phyloP scores from a whole-genome alignment of 2,797 vertebrate species.

The Coccyzus lansbergi region DNA sequence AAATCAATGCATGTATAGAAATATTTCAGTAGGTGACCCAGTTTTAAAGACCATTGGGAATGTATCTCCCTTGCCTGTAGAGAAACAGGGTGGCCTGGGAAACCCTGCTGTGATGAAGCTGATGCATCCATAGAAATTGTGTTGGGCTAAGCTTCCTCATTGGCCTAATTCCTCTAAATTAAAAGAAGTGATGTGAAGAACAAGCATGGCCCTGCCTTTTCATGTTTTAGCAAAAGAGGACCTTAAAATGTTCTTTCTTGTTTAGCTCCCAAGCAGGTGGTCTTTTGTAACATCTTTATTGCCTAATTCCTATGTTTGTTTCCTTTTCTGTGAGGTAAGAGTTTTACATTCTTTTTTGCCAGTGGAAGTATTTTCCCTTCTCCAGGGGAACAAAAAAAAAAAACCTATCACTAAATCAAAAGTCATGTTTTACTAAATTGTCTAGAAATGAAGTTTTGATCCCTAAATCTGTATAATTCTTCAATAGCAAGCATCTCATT shows the following conservation, averaged over 20 bases:
- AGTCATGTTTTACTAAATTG: not conserved
- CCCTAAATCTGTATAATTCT: not conserved
- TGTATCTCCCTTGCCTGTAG: not conserved
- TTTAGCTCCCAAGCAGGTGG: not conserved
- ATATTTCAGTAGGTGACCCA: conserved; percentile 10
- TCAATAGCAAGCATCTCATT: not conserved
- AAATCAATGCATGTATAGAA: not conserved
- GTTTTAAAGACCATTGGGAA: conserved; percentile 29
- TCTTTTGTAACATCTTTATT: not conserved
- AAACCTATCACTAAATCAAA: not conserved
- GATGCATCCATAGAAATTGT: not conserved
- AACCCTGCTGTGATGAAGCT: not conserved
- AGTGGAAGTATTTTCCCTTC: not conserved
- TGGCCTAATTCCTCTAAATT: not conserved
- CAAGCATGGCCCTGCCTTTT: not conserved
- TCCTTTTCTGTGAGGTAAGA: not conserved
- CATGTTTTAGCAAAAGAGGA: not conserved
- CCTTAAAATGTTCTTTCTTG: not conserved
- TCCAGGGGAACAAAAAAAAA: not conserved
- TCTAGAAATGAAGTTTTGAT: not conserved
- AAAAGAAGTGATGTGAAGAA: not conserved
- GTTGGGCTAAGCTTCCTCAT: not conserved
- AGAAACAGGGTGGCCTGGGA: not conserved
- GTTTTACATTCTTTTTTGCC: not conserved
- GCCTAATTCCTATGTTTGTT: not conserved